These are phyloP conservation scores for Alligator mississippiensis DNA, from an alignment of 2,113 vertebrate species.

Conservation along the genomic window DNA sequence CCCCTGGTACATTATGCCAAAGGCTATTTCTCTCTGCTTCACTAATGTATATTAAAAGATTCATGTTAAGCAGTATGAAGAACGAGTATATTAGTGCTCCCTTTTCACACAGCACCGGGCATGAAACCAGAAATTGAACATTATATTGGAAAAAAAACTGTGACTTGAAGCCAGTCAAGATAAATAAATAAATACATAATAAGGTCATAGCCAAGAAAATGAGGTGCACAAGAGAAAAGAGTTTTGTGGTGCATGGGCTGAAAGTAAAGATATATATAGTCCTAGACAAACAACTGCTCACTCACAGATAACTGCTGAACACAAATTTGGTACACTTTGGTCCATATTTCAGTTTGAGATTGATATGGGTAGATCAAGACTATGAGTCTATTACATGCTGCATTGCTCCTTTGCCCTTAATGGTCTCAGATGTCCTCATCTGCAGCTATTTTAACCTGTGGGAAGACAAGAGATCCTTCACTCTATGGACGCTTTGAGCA, in stretches of 20 bases:
- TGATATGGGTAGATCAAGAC: neutral
- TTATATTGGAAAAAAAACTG: neutral
- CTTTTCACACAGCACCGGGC: neutral
- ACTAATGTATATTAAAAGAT: conserved; percentile 14
- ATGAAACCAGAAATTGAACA: conserved; percentile 9
- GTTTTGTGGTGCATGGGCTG: neutral
- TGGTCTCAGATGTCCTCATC: neutral
- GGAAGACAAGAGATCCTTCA: neutral
- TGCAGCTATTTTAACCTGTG: neutral
- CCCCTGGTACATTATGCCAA: neutral
- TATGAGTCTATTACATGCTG: neutral
- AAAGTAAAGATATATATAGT: neutral
- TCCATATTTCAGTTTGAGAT: neutral
- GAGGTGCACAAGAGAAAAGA: neutral
- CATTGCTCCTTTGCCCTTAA: neutral
- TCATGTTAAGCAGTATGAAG: neutral
- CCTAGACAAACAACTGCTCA: neutral
- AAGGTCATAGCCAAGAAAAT: neutral
- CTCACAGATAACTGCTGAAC: neutral
- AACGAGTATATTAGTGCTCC: neutral
- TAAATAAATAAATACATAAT: neutral
- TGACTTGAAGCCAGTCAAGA: neutral
- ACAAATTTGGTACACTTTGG: neutral
- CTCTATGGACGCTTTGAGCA: accelerated
- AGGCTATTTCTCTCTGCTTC: neutral